Evolutionary conservation across 2,113 vertebrate species (phyloP), one percentile per base, ranked within the genome.

Genomic region (Sinocyclocheilus grahami): DNA sequence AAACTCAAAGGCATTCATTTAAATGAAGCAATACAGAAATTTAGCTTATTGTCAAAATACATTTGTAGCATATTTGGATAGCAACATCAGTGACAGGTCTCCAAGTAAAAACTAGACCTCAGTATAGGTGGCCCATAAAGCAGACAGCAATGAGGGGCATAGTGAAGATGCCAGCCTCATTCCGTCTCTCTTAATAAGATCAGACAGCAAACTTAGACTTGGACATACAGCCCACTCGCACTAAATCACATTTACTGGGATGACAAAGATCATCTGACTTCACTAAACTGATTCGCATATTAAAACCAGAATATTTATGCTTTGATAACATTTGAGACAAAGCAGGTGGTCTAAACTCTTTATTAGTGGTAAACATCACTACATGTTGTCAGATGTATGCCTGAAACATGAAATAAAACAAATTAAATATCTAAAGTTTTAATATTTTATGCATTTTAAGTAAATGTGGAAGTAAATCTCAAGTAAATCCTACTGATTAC

Each of bases 161-260:
- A 87, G 51, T 88, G 87, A 76, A 46, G 80, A 88, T 87, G 85
- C 76, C 85, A 39, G 8, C 42, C 84, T 87, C 69, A 83, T 76
- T 89, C 83, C 81, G 51, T n/a, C 42, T 42, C 71, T n/a, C 30
- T 53, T 81, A 65, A 81, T 81, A 65, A 46, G 48, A 72, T 69
- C 79, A 78, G 72, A 76, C 20, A 30, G 75, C 62, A 80, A 71
- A 69, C 51, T 71, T 55, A 80, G 82, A 87, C 42, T 46, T 55
- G 86, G 65, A 27, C 71, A 80, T 86, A 83, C 78, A 85, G 42
- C 55, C 51, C 42, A 78, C 58, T 79, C 24, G 37, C 37, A 88
- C 27, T 37, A 81, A 65, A 81, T 81, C 79, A 65, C 24, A 42
- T 65, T 65, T 65, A 81, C n/a, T 48, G 39, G 13, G 62, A 65